Base-by-base conservation (phyloP, 2,888 invertebrate genomes). In the Perithous albicinctus region DNA sequence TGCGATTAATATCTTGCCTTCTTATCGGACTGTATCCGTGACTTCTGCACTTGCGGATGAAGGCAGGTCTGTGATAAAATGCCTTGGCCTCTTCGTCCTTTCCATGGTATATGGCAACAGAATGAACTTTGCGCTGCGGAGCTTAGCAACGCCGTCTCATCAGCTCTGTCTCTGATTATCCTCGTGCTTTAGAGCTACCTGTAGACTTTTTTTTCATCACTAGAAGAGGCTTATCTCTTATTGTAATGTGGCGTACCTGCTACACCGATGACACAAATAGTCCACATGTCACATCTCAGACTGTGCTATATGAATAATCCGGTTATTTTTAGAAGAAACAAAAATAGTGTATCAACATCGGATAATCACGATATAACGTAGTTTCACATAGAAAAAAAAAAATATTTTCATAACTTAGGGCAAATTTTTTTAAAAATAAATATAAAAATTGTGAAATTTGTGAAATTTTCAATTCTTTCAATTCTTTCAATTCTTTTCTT, bases 61-160 rank as follows among this genome's bases (percentile, higher is more conserved):
- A 7, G 51, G 12, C 51, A 23, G 12, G 4, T 51, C 20, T n/a
- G 2, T 23, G 38, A 61, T 7, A 29, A 35, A 20, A 67, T 38
- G 66, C 77, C 73, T 73, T 81, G 76, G 70, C 80, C 76, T 41
- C 61, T 15, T 61, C 61, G 5, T 18, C 23, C 15, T 61, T 41
- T 35, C 51, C 64, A 15, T 56, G 61, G 41, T 35, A 38, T 72
- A 72, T 54, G 23, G 46, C 46, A 54, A 41, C 56, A 56, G 56
- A 48, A 72, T 77, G 80, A 80, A 80, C 80, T 80, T 80, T 80
- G 77, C 29, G 61, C 80, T 38, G 18, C 18, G 54, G 41, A 75
- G 69, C 35, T 67, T 73, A 46, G 26, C 61, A 64, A 59, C 78
- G 48, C 15, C 18, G 66, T 59, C 72, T 41, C 18, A 63, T 66